These are phyloP conservation scores for Terebella lapidaria DNA, from an alignment of 2,888 invertebrate species.

Conservation along the genomic window DNA sequence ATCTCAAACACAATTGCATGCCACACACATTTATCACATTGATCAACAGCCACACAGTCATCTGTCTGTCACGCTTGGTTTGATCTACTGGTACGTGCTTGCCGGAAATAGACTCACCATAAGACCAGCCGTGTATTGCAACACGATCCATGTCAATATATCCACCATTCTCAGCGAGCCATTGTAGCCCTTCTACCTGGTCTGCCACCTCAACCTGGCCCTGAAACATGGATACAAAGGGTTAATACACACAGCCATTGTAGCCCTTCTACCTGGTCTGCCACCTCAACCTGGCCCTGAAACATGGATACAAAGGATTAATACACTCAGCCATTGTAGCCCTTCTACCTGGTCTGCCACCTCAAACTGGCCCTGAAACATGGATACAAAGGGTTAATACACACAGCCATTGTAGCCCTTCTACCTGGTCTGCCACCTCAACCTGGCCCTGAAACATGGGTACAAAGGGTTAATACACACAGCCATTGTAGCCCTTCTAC, in stretches of 20 bases:
- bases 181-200: constrained; percentile 88
- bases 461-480: no score
- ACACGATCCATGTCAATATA: constrained; percentile 88
- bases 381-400: no score
- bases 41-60: no score
- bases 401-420: constrained; percentile 76
- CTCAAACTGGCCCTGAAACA: constrained; percentile 81
- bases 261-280: constrained; percentile 92
- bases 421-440: constrained; percentile 90
- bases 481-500: constrained; percentile 74
- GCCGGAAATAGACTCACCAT: constrained; percentile 69
- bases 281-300: constrained; percentile 82
- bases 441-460: constrained; percentile 79
- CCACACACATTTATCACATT: no score
- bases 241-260: constrained; percentile 64
- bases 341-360: constrained; percentile 93
- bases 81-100: no score
- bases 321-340: constrained; percentile 65
- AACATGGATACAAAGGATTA: no score
- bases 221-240: no score
- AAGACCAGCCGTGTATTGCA: constrained; percentile 98
- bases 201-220: constrained; percentile 90
- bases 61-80: no score
- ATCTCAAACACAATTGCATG: no score
- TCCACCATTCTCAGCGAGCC: constrained; percentile 68